phyloP scores from a whole-genome alignment of 2,888 invertebrate genomes.

The Graphium colonna region DNA sequence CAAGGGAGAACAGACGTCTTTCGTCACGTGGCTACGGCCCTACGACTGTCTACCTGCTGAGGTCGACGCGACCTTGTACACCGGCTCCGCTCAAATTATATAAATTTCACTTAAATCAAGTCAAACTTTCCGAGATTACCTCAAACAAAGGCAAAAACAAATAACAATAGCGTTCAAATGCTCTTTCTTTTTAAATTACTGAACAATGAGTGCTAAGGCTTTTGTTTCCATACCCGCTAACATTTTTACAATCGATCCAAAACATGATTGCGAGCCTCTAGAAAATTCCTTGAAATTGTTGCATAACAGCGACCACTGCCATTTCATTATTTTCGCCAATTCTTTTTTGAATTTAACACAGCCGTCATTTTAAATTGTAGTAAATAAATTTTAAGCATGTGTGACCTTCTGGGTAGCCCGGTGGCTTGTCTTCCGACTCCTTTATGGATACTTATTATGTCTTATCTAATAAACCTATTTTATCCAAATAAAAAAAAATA shows the following conservation, averaged over 20 bases:
- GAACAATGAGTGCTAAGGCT: slow-evolving; percentile 20
- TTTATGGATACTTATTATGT: no score
- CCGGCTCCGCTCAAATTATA: background rate
- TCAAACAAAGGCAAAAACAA: slow-evolving; percentile 18
- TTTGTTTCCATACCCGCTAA: slow-evolving; percentile 19
- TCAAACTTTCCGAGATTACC: slow-evolving; percentile 12
- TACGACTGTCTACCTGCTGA: no score
- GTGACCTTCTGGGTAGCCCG: no score
- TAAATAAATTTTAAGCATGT: no score
- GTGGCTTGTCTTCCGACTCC: background rate
- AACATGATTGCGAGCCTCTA: slow-evolving; percentile 16
- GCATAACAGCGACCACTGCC: slow-evolving; percentile 5
- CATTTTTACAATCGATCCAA: slow-evolving; percentile 16
- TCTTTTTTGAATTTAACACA: no score
- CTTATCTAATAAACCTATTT: no score
- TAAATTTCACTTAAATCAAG: slow-evolving; percentile 11
- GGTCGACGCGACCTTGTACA: no score
- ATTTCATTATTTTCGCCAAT: background rate
- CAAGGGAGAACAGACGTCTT: no score
- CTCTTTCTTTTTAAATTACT: slow-evolving; percentile 17
- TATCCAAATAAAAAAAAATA: no score
- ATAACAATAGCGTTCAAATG: slow-evolving; percentile 16
- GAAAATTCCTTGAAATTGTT: slow-evolving; percentile 13
- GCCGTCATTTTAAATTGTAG: no score
- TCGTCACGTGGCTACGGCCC: no score